Percentiles rank a stretch among this genome's conserved stretches.
phyloP scores from a whole-genome alignment of 2,113 vertebrate species.

The Lipophrys pholis region DNA sequence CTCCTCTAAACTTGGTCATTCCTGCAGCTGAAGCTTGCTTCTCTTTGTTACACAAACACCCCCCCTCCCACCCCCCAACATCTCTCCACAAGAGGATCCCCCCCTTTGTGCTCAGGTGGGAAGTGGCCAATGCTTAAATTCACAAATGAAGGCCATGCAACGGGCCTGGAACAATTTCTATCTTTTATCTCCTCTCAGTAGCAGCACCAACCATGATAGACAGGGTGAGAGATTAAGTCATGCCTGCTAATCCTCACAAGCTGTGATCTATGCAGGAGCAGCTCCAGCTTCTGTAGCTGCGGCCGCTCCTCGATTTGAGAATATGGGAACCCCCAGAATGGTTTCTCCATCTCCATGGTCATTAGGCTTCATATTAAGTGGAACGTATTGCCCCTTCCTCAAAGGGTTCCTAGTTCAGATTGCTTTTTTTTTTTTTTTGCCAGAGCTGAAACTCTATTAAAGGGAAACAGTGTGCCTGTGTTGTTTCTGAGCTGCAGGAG shows the following conservation, averaged over 20 bases:
- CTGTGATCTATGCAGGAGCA: slow-evolving; percentile 73
- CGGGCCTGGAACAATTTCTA: background rate
- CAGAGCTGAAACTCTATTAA: slow-evolving; percentile 68
- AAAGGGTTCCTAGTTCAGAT: slow-evolving; percentile 48
- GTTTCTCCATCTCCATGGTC: slow-evolving; percentile 42
- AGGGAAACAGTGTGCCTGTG: slow-evolving; percentile 67
- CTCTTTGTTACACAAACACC: background rate
- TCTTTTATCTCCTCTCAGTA: slow-evolving; percentile 61
- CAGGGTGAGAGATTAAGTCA: slow-evolving; percentile 78
- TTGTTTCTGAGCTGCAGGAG: slow-evolving; percentile 56
- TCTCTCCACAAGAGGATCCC: background rate
- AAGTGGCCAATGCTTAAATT: slow-evolving; percentile 9
- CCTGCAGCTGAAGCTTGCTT: slow-evolving; percentile 6
- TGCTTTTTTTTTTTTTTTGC: slow-evolving; percentile 57
- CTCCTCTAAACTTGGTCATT: slow-evolving; percentile 22
- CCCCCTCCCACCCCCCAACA: background rate
- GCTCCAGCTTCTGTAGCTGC: slow-evolving; percentile 54
- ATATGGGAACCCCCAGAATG: slow-evolving; percentile 32
- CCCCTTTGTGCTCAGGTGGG: background rate
- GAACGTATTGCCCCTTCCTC: slow-evolving; percentile 54
- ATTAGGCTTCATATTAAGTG: slow-evolving; percentile 68
- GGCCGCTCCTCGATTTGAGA: slow-evolving; percentile 42
- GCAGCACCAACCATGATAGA: slow-evolving; percentile 63
- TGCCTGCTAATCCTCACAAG: slow-evolving; percentile 79
- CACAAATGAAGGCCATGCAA: slow-evolving; percentile 17